A percentile compares a stretch with the other conserved stretches of the same genome.
Conservation (phyloP, 2,888 invertebrate species). For the Catocala nupta region DNA sequence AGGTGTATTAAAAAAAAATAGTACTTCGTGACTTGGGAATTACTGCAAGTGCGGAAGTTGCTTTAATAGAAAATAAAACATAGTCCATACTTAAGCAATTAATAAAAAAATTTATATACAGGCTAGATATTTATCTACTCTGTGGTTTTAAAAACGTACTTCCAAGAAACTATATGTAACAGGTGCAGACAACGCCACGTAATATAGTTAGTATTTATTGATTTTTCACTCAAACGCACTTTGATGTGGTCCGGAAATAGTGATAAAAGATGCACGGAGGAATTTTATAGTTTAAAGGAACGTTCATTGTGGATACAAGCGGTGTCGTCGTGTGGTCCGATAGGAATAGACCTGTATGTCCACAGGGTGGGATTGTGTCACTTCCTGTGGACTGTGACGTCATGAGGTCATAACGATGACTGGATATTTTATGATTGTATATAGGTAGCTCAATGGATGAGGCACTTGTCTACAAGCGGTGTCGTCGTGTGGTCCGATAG, state of each 20-base stretch:
- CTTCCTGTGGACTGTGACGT: no score
- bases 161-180: constrained; percentile 62
- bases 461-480: background rate
- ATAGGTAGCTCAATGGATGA: no score
- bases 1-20: no score
- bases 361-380: background rate
- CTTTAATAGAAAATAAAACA: no score
- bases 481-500: constrained; percentile 7
- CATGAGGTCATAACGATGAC: no score
- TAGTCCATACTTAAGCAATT: no score
- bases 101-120: no score
- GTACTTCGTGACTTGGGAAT: no score
- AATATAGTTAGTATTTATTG: constrained; percentile 56
- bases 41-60: no score
- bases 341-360: constrained; percentile 1
- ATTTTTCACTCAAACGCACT: constrained; percentile 44
- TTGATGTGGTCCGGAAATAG: constrained; percentile 52
- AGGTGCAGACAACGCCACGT: constrained; percentile 63
- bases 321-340: constrained; percentile 7
- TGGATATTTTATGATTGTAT: no score
- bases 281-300: constrained; percentile 36
- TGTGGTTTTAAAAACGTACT: constrained; percentile 35
- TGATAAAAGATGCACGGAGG: constrained; percentile 17
- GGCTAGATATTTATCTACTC: background rate
- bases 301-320: constrained; percentile 23